phyloP scores from a whole-genome alignment of 1,140 invertebrate genomes.

The Euwallacea fornicatus region DNA sequence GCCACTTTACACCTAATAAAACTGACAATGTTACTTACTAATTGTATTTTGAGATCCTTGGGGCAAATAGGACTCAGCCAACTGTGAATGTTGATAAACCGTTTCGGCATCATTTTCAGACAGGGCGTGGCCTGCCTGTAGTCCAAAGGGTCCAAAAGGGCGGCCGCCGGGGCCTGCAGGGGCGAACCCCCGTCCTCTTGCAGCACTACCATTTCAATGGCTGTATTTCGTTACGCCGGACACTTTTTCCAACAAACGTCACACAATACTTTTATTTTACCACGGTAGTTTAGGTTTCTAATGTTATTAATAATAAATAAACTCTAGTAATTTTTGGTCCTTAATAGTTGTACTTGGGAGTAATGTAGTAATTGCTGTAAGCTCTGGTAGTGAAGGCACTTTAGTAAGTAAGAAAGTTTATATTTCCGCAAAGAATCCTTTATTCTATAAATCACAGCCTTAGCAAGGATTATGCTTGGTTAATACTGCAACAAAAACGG shows the following conservation, averaged over 20 bases:
- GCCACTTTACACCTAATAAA: not conserved
- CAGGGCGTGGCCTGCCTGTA: slow-evolving; percentile 77
- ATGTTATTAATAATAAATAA: slow-evolving; percentile 30
- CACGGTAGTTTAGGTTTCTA: not conserved
- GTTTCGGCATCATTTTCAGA: slow-evolving; percentile 83
- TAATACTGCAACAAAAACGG: not conserved
- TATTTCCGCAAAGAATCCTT: slow-evolving; percentile 2
- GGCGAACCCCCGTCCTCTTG: slow-evolving; percentile 53
- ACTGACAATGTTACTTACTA: slow-evolving; percentile 60
- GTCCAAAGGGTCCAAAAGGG: slow-evolving; percentile 54
- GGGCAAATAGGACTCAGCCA: slow-evolving; percentile 78
- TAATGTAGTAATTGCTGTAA: slow-evolving; percentile 19
- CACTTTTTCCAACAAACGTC: slow-evolving; percentile 1
- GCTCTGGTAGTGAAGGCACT: slow-evolving; percentile 29
- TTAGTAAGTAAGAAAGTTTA: slow-evolving; percentile 23
- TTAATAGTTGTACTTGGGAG: slow-evolving; percentile 31
- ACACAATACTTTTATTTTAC: not conserved
- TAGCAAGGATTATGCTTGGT: slow-evolving; percentile 15
- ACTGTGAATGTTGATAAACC: slow-evolving; percentile 85
- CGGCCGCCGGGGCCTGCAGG: slow-evolving; percentile 55
- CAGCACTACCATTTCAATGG: slow-evolving; percentile 52
- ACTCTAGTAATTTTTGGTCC: slow-evolving; percentile 33
- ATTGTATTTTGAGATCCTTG: slow-evolving; percentile 71
- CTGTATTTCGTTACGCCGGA: slow-evolving; percentile 25
- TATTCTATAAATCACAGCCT: slow-evolving; percentile 25